Evolutionary conservation across 2,113 vertebrate species (phyloP), one percentile per base, ranked within the genome.

Genomic region (Amphilophus citrinellus): DNA sequence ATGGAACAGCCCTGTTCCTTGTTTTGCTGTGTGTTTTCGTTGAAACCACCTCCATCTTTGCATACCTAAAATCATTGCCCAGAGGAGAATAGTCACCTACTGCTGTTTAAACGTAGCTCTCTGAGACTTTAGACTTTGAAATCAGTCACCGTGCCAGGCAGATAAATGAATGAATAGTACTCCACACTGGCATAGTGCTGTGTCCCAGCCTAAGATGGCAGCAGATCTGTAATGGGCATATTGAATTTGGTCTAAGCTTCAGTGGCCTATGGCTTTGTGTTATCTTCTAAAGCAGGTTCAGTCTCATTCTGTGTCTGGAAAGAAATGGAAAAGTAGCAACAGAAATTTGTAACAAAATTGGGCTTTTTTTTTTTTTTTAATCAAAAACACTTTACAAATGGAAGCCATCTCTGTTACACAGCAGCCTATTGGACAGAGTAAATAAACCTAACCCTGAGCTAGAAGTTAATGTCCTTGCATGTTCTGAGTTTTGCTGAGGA

Each of bases 391-490:
- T 82, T 81, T 57, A 63, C 58, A 80, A 81, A 80, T 68, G 61
- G 77, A 88, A 79, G 57, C 68, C 42, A 50, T 78, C 44, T 56
- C 75, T 62, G 65, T 6, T 77, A 79, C 47, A 11, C 10, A 27
- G 4, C 5, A n/a, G 58, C 61, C 53, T 37, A 56, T 75, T 82
- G 78, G 80, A 84, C 27, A 27, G 61, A 84, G 84, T 68, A 82
- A 89, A 84, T 68, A 80, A 73, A 47, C 44, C 78, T 14, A 85
- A 76, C 59, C 53, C 79, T 50, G 47, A 83, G 77, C 77, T 60
- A 50, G 39, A 86, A 83, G 81, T 84, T 80, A 84, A 91, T 86
- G 60, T 77, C 81, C 80, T 89, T 17, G 90, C 79, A 37, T 85
- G 84, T 77, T 85, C 60, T 18, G 66, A 83, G 85, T 90, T 85